Evolutionary conservation across 2,888 invertebrate species (phyloP).

Genomic region (Caenorhabditis macrosperma): DNA sequence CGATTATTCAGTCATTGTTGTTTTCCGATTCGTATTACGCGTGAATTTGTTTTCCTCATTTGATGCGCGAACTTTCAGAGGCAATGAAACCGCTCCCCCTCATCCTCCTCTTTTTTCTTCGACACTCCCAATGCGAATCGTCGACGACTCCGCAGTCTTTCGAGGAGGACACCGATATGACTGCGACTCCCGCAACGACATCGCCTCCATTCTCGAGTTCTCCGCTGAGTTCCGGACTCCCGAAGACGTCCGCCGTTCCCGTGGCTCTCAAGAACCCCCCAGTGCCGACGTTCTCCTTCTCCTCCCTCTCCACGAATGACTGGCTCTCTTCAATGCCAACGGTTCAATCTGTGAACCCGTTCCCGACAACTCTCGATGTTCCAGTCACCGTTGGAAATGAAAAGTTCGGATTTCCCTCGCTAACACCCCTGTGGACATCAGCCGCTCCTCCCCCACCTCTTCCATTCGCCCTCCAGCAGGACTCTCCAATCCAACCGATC

Average conservation of each 20-base stretch:
- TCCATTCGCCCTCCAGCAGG: constrained; percentile 9
- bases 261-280: constrained; percentile 14
- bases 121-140: background rate
- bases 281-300: constrained; percentile 42
- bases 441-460: constrained; percentile 7
- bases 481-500: constrained; percentile 43
- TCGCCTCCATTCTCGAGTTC: constrained; percentile 24
- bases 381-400: constrained; percentile 12
- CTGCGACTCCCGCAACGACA: constrained; percentile 23
- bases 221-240: constrained; percentile 2
- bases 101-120: constrained; percentile 2
- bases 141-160: background rate
- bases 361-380: constrained; percentile 31
- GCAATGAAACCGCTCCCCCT: constrained; percentile 20
- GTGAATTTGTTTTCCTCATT: background rate
- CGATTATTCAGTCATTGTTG: background rate
- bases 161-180: constrained; percentile 54
- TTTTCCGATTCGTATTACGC: constrained; percentile 13
- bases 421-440: constrained; percentile 45
- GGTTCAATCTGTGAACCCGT: constrained; percentile 29
- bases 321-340: constrained; percentile 53
- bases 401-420: constrained; percentile 25
- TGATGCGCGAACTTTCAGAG: constrained; percentile 13
- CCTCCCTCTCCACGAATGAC: constrained; percentile 17
- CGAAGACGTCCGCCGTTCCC: constrained; percentile 22